Percentiles rank a stretch among this genome's conserved stretches.
Evolutionary conservation across 2,888 invertebrate species (phyloP).

Genomic region (Choristoneura rosaceana): DNA sequence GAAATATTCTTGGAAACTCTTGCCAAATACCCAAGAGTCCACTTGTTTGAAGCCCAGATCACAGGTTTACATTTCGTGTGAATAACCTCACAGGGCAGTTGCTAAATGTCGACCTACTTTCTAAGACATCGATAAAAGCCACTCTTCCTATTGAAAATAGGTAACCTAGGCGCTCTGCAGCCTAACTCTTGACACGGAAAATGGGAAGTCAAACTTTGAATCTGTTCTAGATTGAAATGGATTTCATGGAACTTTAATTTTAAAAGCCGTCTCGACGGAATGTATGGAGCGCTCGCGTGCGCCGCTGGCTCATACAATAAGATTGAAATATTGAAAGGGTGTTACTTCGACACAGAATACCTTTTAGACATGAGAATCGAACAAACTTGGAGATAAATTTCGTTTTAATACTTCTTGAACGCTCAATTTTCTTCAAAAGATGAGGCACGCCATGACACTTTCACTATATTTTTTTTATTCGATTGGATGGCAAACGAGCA

Average conservation of each 20-base stretch:
- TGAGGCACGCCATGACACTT: too few species aligned
- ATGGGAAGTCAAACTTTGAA: constrained; percentile 52
- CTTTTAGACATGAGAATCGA: too few species aligned
- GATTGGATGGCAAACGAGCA: too few species aligned
- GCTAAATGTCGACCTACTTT: constrained; percentile 67
- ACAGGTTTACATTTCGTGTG: constrained; percentile 6
- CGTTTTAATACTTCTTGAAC: too few species aligned
- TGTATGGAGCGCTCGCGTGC: constrained; percentile 6
- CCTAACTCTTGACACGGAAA: constrained; percentile 57
- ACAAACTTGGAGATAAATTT: too few species aligned
- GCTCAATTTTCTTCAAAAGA: too few species aligned
- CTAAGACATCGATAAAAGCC: constrained; percentile 67
- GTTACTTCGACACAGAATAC: neutral
- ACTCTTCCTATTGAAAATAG: constrained; percentile 64
- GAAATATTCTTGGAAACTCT: neutral
- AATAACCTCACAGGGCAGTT: constrained; percentile 39
- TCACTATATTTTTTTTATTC: too few species aligned
- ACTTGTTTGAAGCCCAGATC: neutral
- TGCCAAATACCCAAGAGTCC: neutral
- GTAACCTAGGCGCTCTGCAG: constrained; percentile 53
- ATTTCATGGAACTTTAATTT: constrained; percentile 41
- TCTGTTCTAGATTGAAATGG: constrained; percentile 43
- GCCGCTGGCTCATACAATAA: constrained; percentile 1
- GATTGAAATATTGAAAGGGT: neutral
- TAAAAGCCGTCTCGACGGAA: constrained; percentile 19